phyloP scores from a whole-genome alignment of 2,888 invertebrate genomes.

The Camptogramma bilineatum region DNA sequence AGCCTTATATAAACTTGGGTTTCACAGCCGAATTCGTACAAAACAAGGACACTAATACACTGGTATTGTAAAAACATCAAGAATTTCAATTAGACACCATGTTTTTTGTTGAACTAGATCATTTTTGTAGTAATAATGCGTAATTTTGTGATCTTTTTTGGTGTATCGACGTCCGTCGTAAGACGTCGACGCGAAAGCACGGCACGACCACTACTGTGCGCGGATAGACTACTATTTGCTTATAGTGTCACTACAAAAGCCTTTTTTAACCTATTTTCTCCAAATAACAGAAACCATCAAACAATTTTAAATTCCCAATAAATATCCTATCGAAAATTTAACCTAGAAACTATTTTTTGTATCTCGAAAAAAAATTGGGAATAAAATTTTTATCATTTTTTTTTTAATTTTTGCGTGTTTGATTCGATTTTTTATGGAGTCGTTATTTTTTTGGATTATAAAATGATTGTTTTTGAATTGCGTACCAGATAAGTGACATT shows the following conservation, averaged over 20 bases:
- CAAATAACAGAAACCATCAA: not conserved
- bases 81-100: constrained; percentile 52
- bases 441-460: constrained; percentile 15
- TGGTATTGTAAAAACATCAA: constrained; percentile 40
- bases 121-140: constrained; percentile 59
- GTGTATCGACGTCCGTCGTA: constrained; percentile 54
- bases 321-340: not conserved
- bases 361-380: not conserved
- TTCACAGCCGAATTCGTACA: constrained; percentile 50
- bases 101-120: constrained; percentile 59
- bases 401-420: not conserved
- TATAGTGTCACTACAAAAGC: constrained; percentile 64
- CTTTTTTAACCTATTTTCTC: constrained; percentile 29
- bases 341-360: not conserved
- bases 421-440: constrained; percentile 1
- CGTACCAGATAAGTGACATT: constrained; percentile 45
- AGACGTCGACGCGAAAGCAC: constrained; percentile 74
- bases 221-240: constrained; percentile 59
- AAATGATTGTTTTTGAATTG: constrained; percentile 32
- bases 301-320: not conserved
- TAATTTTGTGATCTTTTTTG: constrained; percentile 54
- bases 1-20: constrained; percentile 59
- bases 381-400: not conserved
- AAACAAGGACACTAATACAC: constrained; percentile 50
- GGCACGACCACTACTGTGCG: constrained; percentile 74